Evolutionary conservation across 2,113 vertebrate genomes (phyloP).

Genomic region (Lipophrys pholis): DNA sequence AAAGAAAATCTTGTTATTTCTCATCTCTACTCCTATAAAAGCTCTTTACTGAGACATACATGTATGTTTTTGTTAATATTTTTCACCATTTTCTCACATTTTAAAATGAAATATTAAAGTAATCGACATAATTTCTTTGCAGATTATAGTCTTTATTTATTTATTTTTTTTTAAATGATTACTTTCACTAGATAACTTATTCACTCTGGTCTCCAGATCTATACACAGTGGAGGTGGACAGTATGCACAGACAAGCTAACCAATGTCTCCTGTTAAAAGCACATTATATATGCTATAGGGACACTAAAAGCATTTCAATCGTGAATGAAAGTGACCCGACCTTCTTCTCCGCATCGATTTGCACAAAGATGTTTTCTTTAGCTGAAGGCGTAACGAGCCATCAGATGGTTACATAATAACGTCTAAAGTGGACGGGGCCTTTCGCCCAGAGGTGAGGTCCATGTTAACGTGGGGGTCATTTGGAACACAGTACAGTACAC

Average conservation of each 20-base stretch:
- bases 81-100: too few relatives aligned
- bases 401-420: slow-evolving; percentile 45
- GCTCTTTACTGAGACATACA: too few relatives aligned
- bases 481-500: slow-evolving; percentile 15
- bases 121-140: too few relatives aligned
- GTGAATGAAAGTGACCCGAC: slow-evolving; percentile 10
- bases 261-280: neutral
- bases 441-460: slow-evolving; percentile 22
- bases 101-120: too few relatives aligned
- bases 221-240: neutral
- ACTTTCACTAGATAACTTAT: too few relatives aligned
- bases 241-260: neutral
- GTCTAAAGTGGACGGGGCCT: slow-evolving; percentile 14
- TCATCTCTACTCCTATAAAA: too few relatives aligned
- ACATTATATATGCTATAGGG: neutral
- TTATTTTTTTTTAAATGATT: too few relatives aligned
- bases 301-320: too few relatives aligned
- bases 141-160: too few relatives aligned
- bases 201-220: too few relatives aligned
- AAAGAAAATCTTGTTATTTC: too few relatives aligned
- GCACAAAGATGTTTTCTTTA: slow-evolving; percentile 26
- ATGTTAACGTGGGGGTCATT: neutral
- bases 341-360: slow-evolving; percentile 37
- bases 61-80: too few relatives aligned
- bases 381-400: slow-evolving; percentile 34